Base-by-base conservation (phyloP, 2,888 invertebrate species). In the Drosophila phalerata region DNA sequence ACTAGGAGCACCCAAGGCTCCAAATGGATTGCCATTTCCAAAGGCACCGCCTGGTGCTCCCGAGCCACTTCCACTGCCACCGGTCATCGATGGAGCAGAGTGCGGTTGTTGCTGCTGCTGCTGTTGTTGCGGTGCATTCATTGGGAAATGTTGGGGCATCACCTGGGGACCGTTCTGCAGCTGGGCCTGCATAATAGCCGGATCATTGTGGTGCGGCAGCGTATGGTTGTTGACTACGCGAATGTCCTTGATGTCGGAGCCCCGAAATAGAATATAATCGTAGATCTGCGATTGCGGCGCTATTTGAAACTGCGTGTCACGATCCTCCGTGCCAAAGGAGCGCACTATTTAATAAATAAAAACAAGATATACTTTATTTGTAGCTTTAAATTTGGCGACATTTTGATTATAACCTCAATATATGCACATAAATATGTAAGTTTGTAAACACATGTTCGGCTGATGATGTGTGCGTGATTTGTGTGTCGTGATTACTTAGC, bases 211-310 rank as follows among this genome's bases (percentile, higher is more conserved):
- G 91, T 97, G 94, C 57, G 96, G 95, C 77, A 96, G 95, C 58
- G 96, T 96, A 94, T 96, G 96, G 93, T 97, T 97, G 93, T 97
- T 97, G 70, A 99, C 96, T 55, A 99, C 98, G 92, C 98, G 95
- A 90, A 99, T 97, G 93, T 99, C 99, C 94, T 99, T 99, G 91
- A 99, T 99, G 93, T 99, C 99, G 79, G 97, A 96, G 49, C 99
- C 99, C 82, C 99, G 95, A 93, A 99, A 99, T 85, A 99, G 95
- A 90, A 99, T 99, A 93, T 98, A 99, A 92, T 99, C 99, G 93
- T 99, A 99, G 61, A 99, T 97, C 93, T 99, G 99, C 93, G 97
- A 98, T 93, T 99, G 97, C 19, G 98, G 97, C 57, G 98, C 97
- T 63, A 99, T 98, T 72, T 98, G 98, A 92, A 96, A 97, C 91